phyloP scores from a whole-genome alignment of 2,113 vertebrate genomes.

The Lycaon pictus region DNA sequence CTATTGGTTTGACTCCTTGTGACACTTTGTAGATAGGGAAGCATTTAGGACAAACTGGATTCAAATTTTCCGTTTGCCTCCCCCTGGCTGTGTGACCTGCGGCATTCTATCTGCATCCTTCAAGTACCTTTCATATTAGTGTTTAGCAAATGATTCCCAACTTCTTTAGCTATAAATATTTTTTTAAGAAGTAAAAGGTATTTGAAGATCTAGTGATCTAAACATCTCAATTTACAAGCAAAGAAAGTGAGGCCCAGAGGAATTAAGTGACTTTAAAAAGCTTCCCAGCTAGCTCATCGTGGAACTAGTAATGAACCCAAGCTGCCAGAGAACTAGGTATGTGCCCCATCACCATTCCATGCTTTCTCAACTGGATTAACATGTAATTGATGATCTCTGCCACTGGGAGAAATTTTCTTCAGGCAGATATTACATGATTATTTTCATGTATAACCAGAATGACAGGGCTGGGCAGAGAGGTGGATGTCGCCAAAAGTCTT shows the following conservation, averaged over 20 bases:
- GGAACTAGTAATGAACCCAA: background rate
- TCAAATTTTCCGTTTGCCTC: background rate
- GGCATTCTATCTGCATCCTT: background rate
- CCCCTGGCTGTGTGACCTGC: background rate
- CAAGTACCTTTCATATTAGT: background rate
- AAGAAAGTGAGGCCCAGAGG: background rate
- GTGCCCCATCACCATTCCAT: fast-evolving
- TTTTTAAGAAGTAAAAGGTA: background rate
- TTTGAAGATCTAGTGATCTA: background rate
- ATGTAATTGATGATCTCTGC: background rate
- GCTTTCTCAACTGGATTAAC: background rate
- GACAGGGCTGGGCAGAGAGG: background rate
- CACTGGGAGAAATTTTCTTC: background rate
- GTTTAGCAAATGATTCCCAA: background rate
- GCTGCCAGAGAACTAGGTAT: fast-evolving
- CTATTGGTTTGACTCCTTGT: background rate
- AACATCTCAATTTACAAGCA: slow-evolving; percentile 12
- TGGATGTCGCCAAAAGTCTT: background rate
- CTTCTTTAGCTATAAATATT: background rate
- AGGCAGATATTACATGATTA: background rate
- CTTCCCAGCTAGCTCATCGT: background rate
- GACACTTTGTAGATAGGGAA: background rate
- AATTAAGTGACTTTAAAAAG: background rate
- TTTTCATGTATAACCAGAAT: background rate
- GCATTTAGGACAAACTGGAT: background rate